phyloP scores from a whole-genome alignment of 2,888 invertebrate genomes.

The Philonicus albiceps region DNA sequence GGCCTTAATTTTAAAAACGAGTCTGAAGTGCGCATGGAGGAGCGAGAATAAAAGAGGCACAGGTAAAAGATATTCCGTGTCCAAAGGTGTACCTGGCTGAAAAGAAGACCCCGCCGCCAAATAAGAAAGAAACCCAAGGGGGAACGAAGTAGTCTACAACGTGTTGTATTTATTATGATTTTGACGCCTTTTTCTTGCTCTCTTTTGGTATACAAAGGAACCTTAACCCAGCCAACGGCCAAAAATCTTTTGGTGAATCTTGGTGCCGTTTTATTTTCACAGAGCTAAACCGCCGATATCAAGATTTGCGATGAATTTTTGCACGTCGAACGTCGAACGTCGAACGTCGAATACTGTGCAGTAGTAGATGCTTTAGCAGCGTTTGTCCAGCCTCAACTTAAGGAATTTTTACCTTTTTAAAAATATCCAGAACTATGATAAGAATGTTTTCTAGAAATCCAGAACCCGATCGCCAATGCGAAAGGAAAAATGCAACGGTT shows the following conservation, averaged over 20 bases:
- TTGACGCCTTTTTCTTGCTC: conserved; percentile 30
- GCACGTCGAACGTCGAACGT: not conserved
- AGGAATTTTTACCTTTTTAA: conserved; percentile 2
- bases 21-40: not conserved
- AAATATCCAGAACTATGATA: conserved; percentile 16
- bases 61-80: conserved; percentile 6
- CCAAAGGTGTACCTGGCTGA: conserved; percentile 7
- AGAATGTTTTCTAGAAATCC: conserved; percentile 29
- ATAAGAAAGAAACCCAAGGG: not conserved
- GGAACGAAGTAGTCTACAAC: conserved; percentile 23
- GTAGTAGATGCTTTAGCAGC: not conserved
- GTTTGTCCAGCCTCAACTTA: not conserved
- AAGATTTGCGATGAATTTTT: not conserved
- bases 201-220: not conserved
- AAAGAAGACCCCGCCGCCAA: not conserved
- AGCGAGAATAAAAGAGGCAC: conserved; percentile 8
- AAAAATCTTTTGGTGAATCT: not conserved
- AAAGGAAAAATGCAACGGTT: conserved; percentile 35
- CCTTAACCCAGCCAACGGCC: not conserved
- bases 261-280: not conserved
- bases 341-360: not conserved
- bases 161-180: conserved; percentile 35
- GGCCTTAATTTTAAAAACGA: conserved; percentile 11
- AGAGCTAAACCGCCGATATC: not conserved
- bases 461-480: conserved; percentile 8